Base-by-base conservation (phyloP, 2,888 invertebrate species). In the Ditylenchus weischeri region DNA sequence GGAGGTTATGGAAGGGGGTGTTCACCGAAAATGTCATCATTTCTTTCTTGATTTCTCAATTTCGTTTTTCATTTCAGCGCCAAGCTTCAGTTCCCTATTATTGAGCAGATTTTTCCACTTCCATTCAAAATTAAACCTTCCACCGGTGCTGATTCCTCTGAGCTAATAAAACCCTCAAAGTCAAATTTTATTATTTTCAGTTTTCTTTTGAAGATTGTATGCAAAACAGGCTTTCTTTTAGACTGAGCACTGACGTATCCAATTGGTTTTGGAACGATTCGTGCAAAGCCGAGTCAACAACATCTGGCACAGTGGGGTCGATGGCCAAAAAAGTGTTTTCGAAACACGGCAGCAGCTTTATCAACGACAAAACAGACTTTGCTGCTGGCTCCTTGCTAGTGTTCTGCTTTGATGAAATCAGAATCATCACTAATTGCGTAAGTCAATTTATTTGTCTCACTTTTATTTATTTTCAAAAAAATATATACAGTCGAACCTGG, bases 71-170 rank as follows among this genome's bases (percentile, higher is more conserved):
- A 7, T 23, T 10, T 74, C 63, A 83, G 90, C 0, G 88, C 89
- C 1, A 87, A 88, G 8, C 71, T 71, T 10, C 90, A 90, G 69
- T 89, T 90, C 0, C 90, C 93, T 0, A 86, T 95, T 57, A 87
- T 94, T 1, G 90, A 90, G 78, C 88, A 90, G 47, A 86, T 94
- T 54, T 93, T 91, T 83, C 93, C 93, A 0, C 88, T 89, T 63
- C 90, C 91, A 1, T 74, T 76, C 57, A 65, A 68, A 19, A 3
- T 43, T 43, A 10, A 43, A 43, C 43, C 43, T 6, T 49, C 50
- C 18, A 59, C 18, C 13, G 36, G 23, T 23, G 43, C 43, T 10
- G 13, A 43, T 43, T 43, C 8, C 43, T 43, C 43, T 43, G 43
- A 43, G 43, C 15, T 15, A 43, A 43, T 43, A 8, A 43, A 43